Evolutionary conservation across 2,797 vertebrate species (phyloP).

Genomic region (Percopsis omiscomaycus): DNA sequence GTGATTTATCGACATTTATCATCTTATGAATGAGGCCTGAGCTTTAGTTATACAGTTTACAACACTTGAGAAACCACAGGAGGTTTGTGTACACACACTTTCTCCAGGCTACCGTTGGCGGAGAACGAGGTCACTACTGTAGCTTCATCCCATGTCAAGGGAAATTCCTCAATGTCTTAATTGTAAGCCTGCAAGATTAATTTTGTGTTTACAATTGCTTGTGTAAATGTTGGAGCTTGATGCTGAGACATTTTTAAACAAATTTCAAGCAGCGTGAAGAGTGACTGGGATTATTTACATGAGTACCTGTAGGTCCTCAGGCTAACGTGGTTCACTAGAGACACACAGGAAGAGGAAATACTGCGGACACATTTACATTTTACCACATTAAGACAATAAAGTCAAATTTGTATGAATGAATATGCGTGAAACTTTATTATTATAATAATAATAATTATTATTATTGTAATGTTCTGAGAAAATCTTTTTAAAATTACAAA

Average conservation of each 20-base stretch:
- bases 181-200: conserved; percentile 68
- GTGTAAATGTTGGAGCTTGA: conserved; percentile 65
- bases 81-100: conserved; percentile 71
- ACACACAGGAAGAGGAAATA: conserved; percentile 2
- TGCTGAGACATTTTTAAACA: conserved; percentile 68
- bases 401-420: neutral
- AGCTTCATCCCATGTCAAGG: conserved; percentile 57
- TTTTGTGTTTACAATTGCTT: conserved; percentile 58
- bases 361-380: conserved; percentile 6
- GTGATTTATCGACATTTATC: conserved; percentile 83
- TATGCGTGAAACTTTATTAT: neutral
- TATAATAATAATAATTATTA: conserved; percentile 14
- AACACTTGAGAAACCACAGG: conserved; percentile 78
- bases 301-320: conserved; percentile 40
- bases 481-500: neutral
- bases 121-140: conserved; percentile 55
- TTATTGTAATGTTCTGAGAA: conserved; percentile 3
- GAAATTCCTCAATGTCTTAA: conserved; percentile 73
- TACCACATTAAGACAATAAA: conserved; percentile 1
- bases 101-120: conserved; percentile 70
- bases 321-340: conserved; percentile 7
- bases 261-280: conserved; percentile 59
- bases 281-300: conserved; percentile 62
- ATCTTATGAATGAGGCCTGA: conserved; percentile 80
- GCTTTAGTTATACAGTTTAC: conserved; percentile 83